Percentiles rank a stretch among this genome's conserved stretches.
These are phyloP conservation scores for Amphipyra tragopoginis DNA, from an alignment of 2,888 invertebrate genomes.

Conservation along the genomic window DNA sequence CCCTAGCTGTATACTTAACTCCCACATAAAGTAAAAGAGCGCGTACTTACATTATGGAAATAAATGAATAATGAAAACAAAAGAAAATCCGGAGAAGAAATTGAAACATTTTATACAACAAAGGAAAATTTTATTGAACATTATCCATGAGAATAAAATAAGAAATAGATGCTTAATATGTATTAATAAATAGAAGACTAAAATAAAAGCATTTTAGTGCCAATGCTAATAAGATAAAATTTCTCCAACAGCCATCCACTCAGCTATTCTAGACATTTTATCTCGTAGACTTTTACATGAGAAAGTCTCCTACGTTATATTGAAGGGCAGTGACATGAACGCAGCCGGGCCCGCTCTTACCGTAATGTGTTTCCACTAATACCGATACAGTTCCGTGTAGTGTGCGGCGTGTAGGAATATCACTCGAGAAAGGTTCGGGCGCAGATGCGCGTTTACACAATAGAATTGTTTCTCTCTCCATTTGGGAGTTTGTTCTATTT, in stretches of 20 bases:
- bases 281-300: conserved; percentile 21
- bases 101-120: conserved; percentile 20
- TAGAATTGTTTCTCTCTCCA: conserved; percentile 56
- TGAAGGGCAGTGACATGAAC: conserved; percentile 27
- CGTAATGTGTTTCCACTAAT: conserved; percentile 43
- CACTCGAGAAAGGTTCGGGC: conserved; percentile 46
- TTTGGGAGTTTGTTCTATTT: conserved; percentile 53
- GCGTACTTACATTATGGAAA: conserved; percentile 25
- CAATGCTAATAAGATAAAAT: conserved; percentile 32
- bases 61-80: conserved; percentile 36
- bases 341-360: conserved; percentile 24
- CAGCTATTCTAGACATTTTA: conserved; percentile 34
- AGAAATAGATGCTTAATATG: background rate
- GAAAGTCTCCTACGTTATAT: conserved; percentile 18
- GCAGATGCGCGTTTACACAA: conserved; percentile 59
- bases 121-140: conserved; percentile 19
- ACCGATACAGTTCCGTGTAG: conserved; percentile 29
- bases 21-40: conserved; percentile 29
- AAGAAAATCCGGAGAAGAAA: conserved; percentile 24
- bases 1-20: conserved; percentile 4
- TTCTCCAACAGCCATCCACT: conserved; percentile 22
- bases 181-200: conserved; percentile 15
- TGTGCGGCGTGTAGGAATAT: conserved; percentile 44
- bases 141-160: conserved; percentile 42
- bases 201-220: conserved; percentile 30